Conservation (phyloP, 2,797 vertebrate genomes). For the Buceros bicornis region DNA sequence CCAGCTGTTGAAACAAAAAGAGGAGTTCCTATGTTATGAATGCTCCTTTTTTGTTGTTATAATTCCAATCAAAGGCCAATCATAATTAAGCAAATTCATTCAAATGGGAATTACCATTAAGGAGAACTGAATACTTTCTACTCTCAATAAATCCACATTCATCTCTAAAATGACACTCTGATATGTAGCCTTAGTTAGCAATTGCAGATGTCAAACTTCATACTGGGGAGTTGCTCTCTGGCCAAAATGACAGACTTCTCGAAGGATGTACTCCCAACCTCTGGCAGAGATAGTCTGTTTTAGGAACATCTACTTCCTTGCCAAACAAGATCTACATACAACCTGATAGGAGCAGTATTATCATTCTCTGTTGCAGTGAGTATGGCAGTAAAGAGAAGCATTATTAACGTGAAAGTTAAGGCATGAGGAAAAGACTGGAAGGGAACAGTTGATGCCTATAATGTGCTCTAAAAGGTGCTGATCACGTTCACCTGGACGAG, state of each 20-base stretch:
- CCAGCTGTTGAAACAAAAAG: background rate
- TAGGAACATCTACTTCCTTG: background rate
- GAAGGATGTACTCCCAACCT: background rate
- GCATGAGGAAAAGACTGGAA: background rate
- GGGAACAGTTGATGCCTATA: background rate
- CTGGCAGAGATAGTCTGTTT: background rate
- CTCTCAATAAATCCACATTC: background rate
- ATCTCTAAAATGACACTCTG: background rate
- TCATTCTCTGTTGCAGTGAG: background rate
- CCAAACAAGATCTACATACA: background rate
- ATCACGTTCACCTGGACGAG: background rate
- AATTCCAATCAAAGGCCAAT: background rate
- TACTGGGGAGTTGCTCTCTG: accelerated
- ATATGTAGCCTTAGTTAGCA: background rate
- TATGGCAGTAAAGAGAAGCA: background rate
- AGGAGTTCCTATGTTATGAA: background rate
- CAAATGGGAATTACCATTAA: background rate
- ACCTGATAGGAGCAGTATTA: background rate
- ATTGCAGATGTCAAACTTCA: background rate
- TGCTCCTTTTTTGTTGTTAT: background rate
- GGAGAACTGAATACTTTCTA: background rate
- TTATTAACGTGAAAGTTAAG: background rate
- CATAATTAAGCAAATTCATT: background rate
- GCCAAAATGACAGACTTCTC: background rate
- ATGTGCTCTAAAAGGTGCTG: accelerated